Evolutionary conservation across 2,888 invertebrate species (phyloP).

Genomic region (Diaprepes abbreviatus): DNA sequence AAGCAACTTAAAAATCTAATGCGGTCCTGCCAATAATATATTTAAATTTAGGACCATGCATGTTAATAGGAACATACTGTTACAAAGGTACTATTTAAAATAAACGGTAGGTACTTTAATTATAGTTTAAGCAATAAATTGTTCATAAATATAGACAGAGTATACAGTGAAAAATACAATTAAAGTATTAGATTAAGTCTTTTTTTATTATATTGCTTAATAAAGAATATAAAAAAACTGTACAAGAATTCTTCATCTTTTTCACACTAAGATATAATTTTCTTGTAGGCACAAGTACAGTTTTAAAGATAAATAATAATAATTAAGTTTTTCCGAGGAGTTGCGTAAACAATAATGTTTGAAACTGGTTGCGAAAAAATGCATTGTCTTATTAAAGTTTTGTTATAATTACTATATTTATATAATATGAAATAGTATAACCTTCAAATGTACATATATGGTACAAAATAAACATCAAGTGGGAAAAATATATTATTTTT

Average conservation of each 20-base stretch:
- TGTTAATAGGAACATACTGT: background rate
- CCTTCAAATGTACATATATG: background rate
- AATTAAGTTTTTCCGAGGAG: background rate
- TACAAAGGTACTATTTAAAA: background rate
- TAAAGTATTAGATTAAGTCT: too few species aligned
- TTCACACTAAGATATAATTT: too few species aligned
- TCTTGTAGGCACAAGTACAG: too few species aligned
- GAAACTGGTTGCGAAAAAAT: background rate
- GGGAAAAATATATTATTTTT: too few species aligned
- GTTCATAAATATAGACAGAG: background rate
- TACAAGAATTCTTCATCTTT: too few species aligned
- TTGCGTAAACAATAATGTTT: slow-evolving; percentile 9
- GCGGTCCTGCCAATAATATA: slow-evolving; percentile 6
- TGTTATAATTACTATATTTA: slow-evolving; percentile 16
- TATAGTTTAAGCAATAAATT: background rate
- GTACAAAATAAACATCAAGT: too few species aligned
- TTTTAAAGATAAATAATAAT: background rate
- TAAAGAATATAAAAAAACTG: too few species aligned
- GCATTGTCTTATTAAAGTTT: slow-evolving; percentile 1
- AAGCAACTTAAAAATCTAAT: background rate
- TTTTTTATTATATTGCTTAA: too few species aligned
- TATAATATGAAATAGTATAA: background rate
- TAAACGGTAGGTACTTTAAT: slow-evolving; percentile 1
- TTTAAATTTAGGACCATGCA: slow-evolving; percentile 15
- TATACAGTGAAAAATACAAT: background rate